Base-by-base conservation (phyloP, 2,888 invertebrate species). In the Rhagonycha fulva region DNA sequence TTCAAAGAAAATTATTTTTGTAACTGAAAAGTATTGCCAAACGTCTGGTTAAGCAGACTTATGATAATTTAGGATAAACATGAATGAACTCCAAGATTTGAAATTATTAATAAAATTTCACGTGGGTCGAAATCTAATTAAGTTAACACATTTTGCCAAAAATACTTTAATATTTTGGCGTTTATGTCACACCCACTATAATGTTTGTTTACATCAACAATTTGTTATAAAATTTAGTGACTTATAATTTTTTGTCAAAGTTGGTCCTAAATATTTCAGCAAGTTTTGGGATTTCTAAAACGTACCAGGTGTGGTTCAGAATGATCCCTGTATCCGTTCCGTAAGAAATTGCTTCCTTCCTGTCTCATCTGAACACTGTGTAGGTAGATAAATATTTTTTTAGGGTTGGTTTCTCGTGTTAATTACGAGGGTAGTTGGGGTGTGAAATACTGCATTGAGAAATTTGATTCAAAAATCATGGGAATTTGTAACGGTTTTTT, bases 291-390 rank as follows among this genome's bases (percentile, higher is more conserved):
- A 69, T 74, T 78, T 76, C 74, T 78, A 71, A 76, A 32, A 76
- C 70, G 71, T 75, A 70, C 80, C 79, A 81, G 78, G 78, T 81
- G 80, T 74, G 75, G 62, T 63, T 75, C 68, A 24, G 19, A 74
- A 71, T 75, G 80, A 81, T 80, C 78, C 73, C 71, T 74, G 75
- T 78, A 76, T 81, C 81, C 81, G 81, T 72, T 80, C 75, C 71
- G 62, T 76, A 81, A 81, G 77, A 78, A 79, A 81, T 81, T 78
- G 61, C 81, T 80, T 81, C 81, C 81, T 81, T 80, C 79, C 78
- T 76, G 73, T 74, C 76, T 76, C 71, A 28, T 26, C 71, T 74
- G 71, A 71, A 62, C 47, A 23, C 70, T 71, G 32, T 12, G 47
- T 47, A 12, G 32, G 32, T 32, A 47, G 47, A 60, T 68, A 76